These are phyloP conservation scores for Lithosia quadra DNA, from an alignment of 2,888 invertebrate genomes.

Conservation along the genomic window DNA sequence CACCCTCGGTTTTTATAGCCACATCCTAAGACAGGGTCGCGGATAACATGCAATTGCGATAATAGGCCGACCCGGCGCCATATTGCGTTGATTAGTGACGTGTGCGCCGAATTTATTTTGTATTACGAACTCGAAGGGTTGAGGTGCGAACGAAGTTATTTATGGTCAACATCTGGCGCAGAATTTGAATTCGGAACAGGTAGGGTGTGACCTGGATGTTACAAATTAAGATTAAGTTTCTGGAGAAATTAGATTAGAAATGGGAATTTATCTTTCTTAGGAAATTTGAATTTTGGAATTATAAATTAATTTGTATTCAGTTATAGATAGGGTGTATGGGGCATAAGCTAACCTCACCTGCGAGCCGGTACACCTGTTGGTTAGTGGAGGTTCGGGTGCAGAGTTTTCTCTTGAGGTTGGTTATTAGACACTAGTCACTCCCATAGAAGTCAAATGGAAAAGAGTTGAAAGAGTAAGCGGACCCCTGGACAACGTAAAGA, in stretches of 20 bases:
- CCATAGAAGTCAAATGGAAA: too few species aligned
- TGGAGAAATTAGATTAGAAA: constrained; percentile 30
- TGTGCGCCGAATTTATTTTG: constrained; percentile 78
- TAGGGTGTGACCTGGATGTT: constrained; percentile 49
- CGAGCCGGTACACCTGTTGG: too few species aligned
- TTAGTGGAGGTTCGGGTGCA: too few species aligned
- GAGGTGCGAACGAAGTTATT: constrained; percentile 76
- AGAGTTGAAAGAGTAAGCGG: too few species aligned
- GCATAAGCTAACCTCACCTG: too few species aligned
- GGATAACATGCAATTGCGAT: constrained; percentile 74
- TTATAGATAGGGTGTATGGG: too few species aligned
- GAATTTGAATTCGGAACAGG: constrained; percentile 61
- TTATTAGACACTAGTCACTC: too few species aligned
- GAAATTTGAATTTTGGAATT: constrained; percentile 11
- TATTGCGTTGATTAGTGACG: constrained; percentile 83
- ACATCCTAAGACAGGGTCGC: constrained; percentile 69
- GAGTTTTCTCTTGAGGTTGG: too few species aligned
- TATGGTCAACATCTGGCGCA: constrained; percentile 70
- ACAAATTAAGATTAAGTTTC: constrained; percentile 39
- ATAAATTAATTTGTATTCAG: constrained; percentile 18
- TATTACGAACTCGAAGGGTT: constrained; percentile 81
- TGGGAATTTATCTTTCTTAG: constrained; percentile 15
- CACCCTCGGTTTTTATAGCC: constrained; percentile 50
- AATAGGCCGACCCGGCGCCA: constrained; percentile 81
- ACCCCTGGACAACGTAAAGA: too few species aligned